Conservation (phyloP, 2,797 vertebrate species). For the Triplophysa yarkandensis region DNA sequence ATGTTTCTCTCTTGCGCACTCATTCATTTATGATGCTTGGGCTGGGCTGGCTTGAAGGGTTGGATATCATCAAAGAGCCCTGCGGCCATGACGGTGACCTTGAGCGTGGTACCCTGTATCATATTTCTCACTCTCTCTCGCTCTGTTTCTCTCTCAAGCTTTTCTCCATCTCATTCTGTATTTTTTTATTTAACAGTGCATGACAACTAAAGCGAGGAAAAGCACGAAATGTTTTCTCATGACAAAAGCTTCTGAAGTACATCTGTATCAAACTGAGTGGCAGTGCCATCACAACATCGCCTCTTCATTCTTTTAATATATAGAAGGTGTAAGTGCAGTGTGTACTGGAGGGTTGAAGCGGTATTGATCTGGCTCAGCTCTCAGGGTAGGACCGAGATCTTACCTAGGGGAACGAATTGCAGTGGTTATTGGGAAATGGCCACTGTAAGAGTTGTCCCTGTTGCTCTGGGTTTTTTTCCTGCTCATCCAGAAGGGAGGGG, state of each 20-base stretch:
- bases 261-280: slow-evolving; percentile 35
- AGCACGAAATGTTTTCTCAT: slow-evolving; percentile 19
- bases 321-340: slow-evolving; percentile 42
- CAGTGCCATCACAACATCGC: slow-evolving; percentile 20
- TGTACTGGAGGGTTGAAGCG: slow-evolving; percentile 31
- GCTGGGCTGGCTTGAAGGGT: slow-evolving; percentile 46
- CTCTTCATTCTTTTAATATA: slow-evolving; percentile 53
- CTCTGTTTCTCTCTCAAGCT: slow-evolving; percentile 30
- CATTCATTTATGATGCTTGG: slow-evolving; percentile 35
- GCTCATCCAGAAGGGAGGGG: slow-evolving; percentile 10
- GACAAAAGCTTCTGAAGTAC: slow-evolving; percentile 37
- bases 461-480: slow-evolving; percentile 46
- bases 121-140: slow-evolving; percentile 63
- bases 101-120: slow-evolving; percentile 67
- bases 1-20: neutral
- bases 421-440: slow-evolving; percentile 50
- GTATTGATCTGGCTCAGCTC: slow-evolving; percentile 49
- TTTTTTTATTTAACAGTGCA: slow-evolving; percentile 25
- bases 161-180: slow-evolving; percentile 1
- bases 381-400: slow-evolving; percentile 38
- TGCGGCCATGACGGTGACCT: slow-evolving; percentile 68
- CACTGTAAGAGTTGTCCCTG: slow-evolving; percentile 45
- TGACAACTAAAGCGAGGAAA: neutral
- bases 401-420: slow-evolving; percentile 52
- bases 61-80: slow-evolving; percentile 50